These are phyloP conservation scores for Piaya cayana DNA, from an alignment of 2,113 vertebrate species.

Conservation along the genomic window DNA sequence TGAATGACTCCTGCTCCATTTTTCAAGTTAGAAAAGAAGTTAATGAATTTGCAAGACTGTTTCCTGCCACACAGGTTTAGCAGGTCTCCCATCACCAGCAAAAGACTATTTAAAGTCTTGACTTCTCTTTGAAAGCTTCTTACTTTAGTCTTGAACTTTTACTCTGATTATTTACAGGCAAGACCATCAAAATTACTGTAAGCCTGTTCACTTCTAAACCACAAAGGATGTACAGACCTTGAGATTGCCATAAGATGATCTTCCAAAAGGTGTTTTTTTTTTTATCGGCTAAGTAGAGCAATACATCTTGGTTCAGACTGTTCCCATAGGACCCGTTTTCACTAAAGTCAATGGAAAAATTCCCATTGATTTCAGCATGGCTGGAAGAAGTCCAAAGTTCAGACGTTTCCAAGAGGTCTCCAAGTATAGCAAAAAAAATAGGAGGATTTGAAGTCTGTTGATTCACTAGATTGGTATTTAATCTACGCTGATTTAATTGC, in stretches of 20 bases:
- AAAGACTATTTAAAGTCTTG: neutral
- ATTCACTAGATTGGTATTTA: neutral
- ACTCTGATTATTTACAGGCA: neutral
- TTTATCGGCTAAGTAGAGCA: neutral
- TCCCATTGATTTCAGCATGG: conserved; percentile 34
- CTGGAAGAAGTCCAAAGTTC: conserved; percentile 32
- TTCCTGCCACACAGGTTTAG: neutral
- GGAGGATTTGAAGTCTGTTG: neutral
- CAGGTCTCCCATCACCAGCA: neutral
- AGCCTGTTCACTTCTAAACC: neutral
- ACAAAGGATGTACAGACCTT: neutral
- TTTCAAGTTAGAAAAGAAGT: conserved; percentile 50
- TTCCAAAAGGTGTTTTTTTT: neutral
- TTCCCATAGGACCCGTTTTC: conserved; percentile 25
- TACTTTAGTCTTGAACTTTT: neutral
- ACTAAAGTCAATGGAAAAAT: conserved; percentile 28
- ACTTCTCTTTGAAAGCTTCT: neutral
- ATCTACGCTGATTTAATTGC: neutral
- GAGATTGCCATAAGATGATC: neutral
- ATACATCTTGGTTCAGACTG: conserved; percentile 4
- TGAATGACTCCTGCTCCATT: conserved; percentile 55
- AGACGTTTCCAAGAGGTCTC: conserved; percentile 11
- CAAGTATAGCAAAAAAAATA: neutral
- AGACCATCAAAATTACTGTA: neutral
- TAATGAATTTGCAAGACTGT: conserved; percentile 1